These are phyloP conservation scores for Megaustenia siamemsis DNA, from an alignment of 2,888 invertebrate genomes.

Conservation along the genomic window DNA sequence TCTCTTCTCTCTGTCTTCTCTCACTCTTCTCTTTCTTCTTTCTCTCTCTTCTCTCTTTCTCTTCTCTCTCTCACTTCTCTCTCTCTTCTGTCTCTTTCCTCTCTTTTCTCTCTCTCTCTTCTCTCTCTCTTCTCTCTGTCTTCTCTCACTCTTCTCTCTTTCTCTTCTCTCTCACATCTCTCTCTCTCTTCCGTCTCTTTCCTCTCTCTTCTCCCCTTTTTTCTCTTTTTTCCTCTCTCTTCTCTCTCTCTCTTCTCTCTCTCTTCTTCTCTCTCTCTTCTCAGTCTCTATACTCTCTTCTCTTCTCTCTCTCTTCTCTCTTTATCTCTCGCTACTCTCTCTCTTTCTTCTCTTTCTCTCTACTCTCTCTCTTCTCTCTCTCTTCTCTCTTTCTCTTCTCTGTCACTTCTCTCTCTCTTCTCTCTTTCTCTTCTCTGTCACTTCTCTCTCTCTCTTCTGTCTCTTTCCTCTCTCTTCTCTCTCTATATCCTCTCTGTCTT, in stretches of 20 bases:
- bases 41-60: neutral
- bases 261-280: constrained; percentile 15
- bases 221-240: neutral
- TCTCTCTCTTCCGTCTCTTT: too few relatives aligned
- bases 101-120: neutral
- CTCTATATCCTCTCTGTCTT: neutral
- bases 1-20: neutral
- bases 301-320: neutral
- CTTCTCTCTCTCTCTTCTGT: neutral
- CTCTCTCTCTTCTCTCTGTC: neutral
- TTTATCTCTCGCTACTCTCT: neutral
- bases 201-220: neutral
- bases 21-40: neutral
- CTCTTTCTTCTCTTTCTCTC: neutral
- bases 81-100: neutral
- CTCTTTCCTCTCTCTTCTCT: neutral
- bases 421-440: neutral
- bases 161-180: neutral
- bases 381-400: neutral
- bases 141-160: neutral
- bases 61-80: neutral
- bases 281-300: too few relatives aligned
- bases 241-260: neutral
- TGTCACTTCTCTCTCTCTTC: neutral
- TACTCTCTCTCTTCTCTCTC: neutral